phyloP scores from a whole-genome alignment of 2,797 vertebrate genomes.

The Pseudochaenichthys georgianus region DNA sequence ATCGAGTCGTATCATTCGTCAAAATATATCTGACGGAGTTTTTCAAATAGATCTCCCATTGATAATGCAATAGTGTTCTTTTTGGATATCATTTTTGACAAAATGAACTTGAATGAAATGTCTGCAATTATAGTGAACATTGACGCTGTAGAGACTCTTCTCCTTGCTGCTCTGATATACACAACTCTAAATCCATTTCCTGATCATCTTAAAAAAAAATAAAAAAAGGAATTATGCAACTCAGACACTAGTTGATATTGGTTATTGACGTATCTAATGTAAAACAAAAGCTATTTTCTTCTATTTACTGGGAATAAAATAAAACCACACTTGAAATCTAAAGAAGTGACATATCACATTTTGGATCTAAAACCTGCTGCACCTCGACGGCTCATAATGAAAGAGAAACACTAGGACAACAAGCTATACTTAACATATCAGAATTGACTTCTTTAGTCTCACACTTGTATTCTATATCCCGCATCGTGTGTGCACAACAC shows the following conservation, averaged over 20 bases:
- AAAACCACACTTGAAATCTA: constrained; percentile 5
- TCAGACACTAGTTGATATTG: neutral
- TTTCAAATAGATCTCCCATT: neutral
- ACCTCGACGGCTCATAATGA: constrained; percentile 2
- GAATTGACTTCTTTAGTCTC: constrained; percentile 32
- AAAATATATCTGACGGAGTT: neutral
- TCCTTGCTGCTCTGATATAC: neutral
- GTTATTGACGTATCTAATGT: too few relatives aligned
- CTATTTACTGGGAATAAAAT: neutral
- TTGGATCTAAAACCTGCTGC: fast-evolving
- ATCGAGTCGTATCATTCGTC: neutral
- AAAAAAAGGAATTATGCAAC: neutral
- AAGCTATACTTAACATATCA: constrained; percentile 3
- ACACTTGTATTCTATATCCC: constrained; percentile 36
- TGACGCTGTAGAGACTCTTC: neutral
- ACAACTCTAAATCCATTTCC: neutral
- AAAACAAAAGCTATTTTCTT: neutral
- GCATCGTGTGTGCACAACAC: constrained; percentile 48
- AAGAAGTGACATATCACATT: neutral
- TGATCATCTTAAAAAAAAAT: neutral
- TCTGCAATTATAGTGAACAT: neutral
- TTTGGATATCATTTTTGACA: neutral
- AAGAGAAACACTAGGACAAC: constrained; percentile 2
- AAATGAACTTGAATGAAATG: neutral
- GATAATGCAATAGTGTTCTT: neutral